Conservation (phyloP, 1,140 invertebrate genomes). For the Bombus superbus region DNA sequence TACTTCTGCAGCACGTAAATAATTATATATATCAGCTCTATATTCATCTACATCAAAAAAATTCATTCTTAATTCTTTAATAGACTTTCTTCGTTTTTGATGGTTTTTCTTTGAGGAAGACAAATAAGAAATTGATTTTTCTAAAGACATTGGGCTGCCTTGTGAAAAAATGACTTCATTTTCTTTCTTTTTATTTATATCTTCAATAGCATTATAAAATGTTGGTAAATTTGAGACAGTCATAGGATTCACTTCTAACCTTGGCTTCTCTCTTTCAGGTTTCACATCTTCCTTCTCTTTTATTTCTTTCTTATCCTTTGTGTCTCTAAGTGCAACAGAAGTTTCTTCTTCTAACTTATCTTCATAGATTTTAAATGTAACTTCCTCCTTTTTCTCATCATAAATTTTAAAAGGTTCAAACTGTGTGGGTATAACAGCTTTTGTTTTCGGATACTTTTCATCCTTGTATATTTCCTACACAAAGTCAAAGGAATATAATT, state of each 20-base stretch:
- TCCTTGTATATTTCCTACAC: slow-evolving; percentile 78
- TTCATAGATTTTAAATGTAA: slow-evolving; percentile 88
- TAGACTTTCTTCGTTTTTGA: slow-evolving; percentile 68
- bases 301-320: slow-evolving; percentile 77
- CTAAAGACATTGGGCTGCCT: slow-evolving; percentile 81
- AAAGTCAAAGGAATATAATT: slow-evolving; percentile 7
- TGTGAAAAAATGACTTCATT: slow-evolving; percentile 57
- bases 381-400: slow-evolving; percentile 76
- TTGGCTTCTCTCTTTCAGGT: slow-evolving; percentile 77
- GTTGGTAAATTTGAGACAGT: slow-evolving; percentile 38
- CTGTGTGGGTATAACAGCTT: slow-evolving; percentile 67
- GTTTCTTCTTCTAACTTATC: slow-evolving; percentile 85
- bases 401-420: slow-evolving; percentile 84
- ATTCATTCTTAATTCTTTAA: slow-evolving; percentile 78
- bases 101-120: slow-evolving; percentile 71
- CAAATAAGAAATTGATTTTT: slow-evolving; percentile 76
- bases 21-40: slow-evolving; percentile 91
- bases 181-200: slow-evolving; percentile 57
- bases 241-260: slow-evolving; percentile 72
- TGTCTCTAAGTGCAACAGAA: slow-evolving; percentile 74
- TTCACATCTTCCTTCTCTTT: slow-evolving; percentile 79
- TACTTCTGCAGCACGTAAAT: slow-evolving; percentile 91
- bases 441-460: slow-evolving; percentile 79
- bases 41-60: slow-evolving; percentile 90
- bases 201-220: slow-evolving; percentile 66